Percentiles rank a stretch among this genome's conserved stretches.
phyloP scores from a whole-genome alignment of 2,888 invertebrate species.

The Pyrochroa serraticornis region DNA sequence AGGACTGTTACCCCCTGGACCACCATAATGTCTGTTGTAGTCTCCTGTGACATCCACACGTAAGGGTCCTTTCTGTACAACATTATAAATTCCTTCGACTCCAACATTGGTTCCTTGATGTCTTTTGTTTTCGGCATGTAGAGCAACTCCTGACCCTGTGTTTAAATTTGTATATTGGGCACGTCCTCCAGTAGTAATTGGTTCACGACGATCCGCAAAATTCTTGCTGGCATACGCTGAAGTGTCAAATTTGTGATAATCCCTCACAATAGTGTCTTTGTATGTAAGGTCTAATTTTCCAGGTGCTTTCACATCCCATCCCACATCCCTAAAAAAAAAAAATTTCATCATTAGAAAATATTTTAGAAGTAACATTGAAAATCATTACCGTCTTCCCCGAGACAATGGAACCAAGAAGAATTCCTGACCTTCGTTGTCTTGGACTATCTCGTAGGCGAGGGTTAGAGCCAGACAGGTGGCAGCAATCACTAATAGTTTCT shows the following conservation, averaged over 20 bases:
- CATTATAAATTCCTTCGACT: neutral
- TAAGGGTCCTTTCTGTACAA: neutral
- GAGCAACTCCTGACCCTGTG: neutral
- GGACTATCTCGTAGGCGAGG: neutral
- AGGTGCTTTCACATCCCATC: neutral
- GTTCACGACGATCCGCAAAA: neutral
- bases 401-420: neutral
- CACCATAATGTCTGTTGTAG: neutral
- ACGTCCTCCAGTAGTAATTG: neutral
- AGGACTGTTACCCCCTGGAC: neutral
- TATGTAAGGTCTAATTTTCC: neutral
- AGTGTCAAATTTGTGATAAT: neutral
- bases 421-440: neutral
- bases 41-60: neutral
- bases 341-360: neutral
- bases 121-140: neutral
- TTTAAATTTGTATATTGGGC: neutral
- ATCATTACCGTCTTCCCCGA: neutral
- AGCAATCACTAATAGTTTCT: neutral
- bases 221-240: neutral
- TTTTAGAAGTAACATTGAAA: neutral
- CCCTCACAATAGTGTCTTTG: neutral
- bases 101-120: neutral
- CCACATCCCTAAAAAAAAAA: neutral
- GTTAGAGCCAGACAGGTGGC: neutral